These are phyloP conservation scores for Dioctria rufipes DNA, from an alignment of 2,888 invertebrate species.

Conservation along the genomic window DNA sequence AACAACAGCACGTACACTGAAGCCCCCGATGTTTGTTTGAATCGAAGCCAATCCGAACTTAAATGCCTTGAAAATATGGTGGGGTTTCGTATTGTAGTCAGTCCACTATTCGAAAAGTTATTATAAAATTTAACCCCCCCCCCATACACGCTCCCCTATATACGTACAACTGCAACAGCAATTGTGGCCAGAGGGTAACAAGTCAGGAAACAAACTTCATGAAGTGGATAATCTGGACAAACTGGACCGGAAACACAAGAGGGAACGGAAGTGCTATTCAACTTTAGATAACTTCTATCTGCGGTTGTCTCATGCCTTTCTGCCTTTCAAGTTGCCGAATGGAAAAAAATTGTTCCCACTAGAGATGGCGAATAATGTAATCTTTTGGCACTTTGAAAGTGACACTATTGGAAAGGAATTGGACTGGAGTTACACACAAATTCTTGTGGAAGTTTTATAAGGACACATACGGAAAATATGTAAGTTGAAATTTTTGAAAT, in stretches of 20 bases:
- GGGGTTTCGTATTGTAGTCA: neutral
- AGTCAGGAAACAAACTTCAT: slow-evolving; percentile 52
- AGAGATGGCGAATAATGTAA: slow-evolving; percentile 13
- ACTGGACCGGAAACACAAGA: slow-evolving; percentile 51
- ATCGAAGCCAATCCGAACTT: slow-evolving; percentile 46
- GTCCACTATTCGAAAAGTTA: slow-evolving; percentile 48
- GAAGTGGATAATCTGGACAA: slow-evolving; percentile 51
- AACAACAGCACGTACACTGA: neutral
- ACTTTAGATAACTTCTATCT: slow-evolving; percentile 48
- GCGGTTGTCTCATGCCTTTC: slow-evolving; percentile 23
- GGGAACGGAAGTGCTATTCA: slow-evolving; percentile 47
- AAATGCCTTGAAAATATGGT: slow-evolving; percentile 43
- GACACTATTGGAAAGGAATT: neutral
- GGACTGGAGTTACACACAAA: no score
- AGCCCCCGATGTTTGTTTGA: slow-evolving; percentile 25
- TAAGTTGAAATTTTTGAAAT: neutral
- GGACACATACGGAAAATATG: neutral
- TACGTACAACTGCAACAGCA: slow-evolving; percentile 18
- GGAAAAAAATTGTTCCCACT: neutral
- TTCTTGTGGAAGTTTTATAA: neutral
- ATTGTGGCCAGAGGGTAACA: slow-evolving; percentile 46
- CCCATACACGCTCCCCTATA: slow-evolving; percentile 4
- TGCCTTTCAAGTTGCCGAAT: slow-evolving; percentile 34
- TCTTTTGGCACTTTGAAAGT: neutral
- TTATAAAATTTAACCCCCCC: slow-evolving; percentile 39